Conservation (phyloP, 2,797 vertebrate species). For the Schizopygopsis malacanthus region DNA sequence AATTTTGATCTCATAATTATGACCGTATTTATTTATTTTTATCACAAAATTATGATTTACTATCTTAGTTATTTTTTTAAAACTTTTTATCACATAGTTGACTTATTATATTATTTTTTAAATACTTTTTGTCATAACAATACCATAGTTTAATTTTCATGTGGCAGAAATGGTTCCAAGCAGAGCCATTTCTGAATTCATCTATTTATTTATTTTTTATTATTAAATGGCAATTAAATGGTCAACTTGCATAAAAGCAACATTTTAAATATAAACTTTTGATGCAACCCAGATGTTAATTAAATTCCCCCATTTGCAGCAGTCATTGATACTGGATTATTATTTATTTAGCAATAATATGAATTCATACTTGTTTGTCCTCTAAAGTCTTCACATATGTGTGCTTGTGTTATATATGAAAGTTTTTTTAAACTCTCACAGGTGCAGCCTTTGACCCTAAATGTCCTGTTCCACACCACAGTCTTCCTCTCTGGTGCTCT, state of each 20-base stretch:
- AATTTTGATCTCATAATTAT: no score
- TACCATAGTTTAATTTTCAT: not conserved
- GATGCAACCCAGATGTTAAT: not conserved
- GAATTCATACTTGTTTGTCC: not conserved
- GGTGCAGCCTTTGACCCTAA: slow-evolving; percentile 2
- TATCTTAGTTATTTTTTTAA: no score
- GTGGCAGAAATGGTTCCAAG: not conserved
- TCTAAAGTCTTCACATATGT: slow-evolving; percentile 2
- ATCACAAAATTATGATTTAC: no score
- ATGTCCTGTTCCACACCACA: slow-evolving; percentile 22
- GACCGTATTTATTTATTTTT: no score
- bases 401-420: not conserved
- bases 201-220: not conserved
- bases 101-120: not conserved
- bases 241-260: not conserved
- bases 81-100: not conserved
- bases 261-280: not conserved
- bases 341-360: not conserved
- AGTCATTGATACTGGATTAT: not conserved
- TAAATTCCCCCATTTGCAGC: not conserved
- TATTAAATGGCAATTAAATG: not conserved
- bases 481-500: slow-evolving; percentile 32
- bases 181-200: not conserved
- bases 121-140: not conserved
- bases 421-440: not conserved